phyloP scores from a whole-genome alignment of 2,797 vertebrate species.

The Euphonia xanthogaster region DNA sequence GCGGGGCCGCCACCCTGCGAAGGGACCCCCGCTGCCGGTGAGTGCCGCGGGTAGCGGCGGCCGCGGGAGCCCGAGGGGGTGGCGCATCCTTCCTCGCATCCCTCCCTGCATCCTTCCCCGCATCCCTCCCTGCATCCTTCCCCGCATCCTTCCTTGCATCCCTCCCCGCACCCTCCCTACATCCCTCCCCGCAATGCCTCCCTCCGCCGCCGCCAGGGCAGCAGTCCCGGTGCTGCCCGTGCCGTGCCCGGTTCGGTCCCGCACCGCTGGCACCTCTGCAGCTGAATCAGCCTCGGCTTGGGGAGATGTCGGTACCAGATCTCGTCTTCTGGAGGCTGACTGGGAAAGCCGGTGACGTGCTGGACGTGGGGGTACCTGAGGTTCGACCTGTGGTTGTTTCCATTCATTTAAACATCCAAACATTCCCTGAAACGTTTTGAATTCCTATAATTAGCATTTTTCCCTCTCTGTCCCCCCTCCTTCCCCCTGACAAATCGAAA shows the following conservation, averaged over 20 bases:
- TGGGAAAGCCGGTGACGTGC: background rate
- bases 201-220: background rate
- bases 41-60: background rate
- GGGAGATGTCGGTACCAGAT: background rate
- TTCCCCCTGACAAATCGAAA: background rate
- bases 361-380: background rate
- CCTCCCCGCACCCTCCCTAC: rapidly evolving
- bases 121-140: rapidly evolving
- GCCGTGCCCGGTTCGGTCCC: background rate
- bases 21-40: background rate
- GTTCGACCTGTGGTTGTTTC: background rate
- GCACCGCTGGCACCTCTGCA: background rate
- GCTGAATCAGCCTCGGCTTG: no score
- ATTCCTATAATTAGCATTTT: background rate
- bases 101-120: rapidly evolving
- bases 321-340: background rate
- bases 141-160: rapidly evolving
- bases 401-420: background rate
- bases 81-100: no score
- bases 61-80: no score
- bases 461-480: rapidly evolving
- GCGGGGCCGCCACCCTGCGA: background rate
- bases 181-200: no score
- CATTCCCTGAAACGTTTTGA: background rate
- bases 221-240: background rate